Evolutionary conservation across 2,113 vertebrate genomes (phyloP).

Genomic region (Indicator indicator): DNA sequence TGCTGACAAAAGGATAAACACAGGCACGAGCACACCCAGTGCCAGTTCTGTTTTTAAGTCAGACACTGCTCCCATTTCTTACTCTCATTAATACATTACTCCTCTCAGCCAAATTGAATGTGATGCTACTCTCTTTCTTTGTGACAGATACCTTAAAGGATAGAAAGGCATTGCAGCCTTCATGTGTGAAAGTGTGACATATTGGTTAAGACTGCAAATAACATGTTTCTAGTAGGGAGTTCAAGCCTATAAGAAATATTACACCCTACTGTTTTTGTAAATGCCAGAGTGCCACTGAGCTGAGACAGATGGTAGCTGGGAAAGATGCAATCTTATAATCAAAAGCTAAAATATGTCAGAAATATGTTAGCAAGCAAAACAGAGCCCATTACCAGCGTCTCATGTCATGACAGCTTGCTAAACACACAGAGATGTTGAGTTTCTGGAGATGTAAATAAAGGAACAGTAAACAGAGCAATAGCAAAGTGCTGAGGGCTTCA

Average conservation of each 20-base stretch:
- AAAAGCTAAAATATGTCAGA: slow-evolving; percentile 85
- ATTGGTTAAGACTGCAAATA: slow-evolving; percentile 80
- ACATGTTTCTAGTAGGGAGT: slow-evolving; percentile 73
- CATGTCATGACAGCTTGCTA: slow-evolving; percentile 84
- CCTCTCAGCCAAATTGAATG: slow-evolving; percentile 70
- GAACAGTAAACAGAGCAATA: slow-evolving; percentile 61
- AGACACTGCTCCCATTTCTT: slow-evolving; percentile 44
- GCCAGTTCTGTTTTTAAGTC: slow-evolving; percentile 65
- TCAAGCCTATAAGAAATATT: slow-evolving; percentile 78
- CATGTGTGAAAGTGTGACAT: slow-evolving; percentile 76
- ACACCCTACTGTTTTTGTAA: slow-evolving; percentile 83
- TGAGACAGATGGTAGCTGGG: slow-evolving; percentile 84
- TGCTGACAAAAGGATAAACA: slow-evolving; percentile 66
- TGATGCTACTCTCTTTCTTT: slow-evolving; percentile 66
- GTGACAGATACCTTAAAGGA: slow-evolving; percentile 74
- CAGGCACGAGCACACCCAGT: slow-evolving; percentile 25
- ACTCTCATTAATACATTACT: slow-evolving; percentile 64
- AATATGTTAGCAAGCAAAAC: slow-evolving; percentile 84
- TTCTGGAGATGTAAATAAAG: slow-evolving; percentile 77
- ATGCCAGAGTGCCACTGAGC: slow-evolving; percentile 76
- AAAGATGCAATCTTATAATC: slow-evolving; percentile 83
- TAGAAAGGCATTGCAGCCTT: slow-evolving; percentile 64
- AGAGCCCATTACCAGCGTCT: slow-evolving; percentile 75
- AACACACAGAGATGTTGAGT: slow-evolving; percentile 75
- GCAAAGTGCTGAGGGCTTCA: background rate